Conservation (phyloP, 2,888 invertebrate species). For the Copidosoma aretas region DNA sequence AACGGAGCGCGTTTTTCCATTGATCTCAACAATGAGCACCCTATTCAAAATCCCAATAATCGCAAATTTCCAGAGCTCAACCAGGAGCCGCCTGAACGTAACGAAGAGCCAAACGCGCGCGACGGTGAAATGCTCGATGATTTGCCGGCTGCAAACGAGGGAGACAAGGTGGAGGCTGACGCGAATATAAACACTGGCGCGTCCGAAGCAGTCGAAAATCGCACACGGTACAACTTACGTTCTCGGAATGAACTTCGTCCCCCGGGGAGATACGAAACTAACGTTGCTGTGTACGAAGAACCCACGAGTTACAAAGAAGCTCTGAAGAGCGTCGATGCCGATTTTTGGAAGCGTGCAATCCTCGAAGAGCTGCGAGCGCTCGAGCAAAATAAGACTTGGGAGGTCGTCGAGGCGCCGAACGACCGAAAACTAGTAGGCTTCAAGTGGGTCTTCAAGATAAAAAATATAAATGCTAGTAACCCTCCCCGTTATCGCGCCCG, state of each 20-base stretch:
- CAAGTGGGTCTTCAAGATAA: conserved; percentile 21
- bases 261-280: conserved; percentile 16
- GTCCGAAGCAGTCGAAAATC: no score
- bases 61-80: no score
- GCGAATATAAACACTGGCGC: no score
- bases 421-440: conserved; percentile 23
- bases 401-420: conserved; percentile 15
- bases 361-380: conserved; percentile 23
- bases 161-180: no score
- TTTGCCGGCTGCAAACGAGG: no score
- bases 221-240: not conserved
- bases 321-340: conserved; percentile 19
- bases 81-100: no score
- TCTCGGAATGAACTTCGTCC: conserved; percentile 4
- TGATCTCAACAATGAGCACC: no score
- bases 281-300: not conserved
- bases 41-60: no score
- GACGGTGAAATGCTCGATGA: no score
- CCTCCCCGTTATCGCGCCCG: conserved; percentile 24
- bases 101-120: no score
- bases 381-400: conserved; percentile 19
- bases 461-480: not conserved
- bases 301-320: conserved; percentile 28
- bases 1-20: no score
- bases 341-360: conserved; percentile 20